phyloP scores from a whole-genome alignment of 2,888 invertebrate species.

The Artemia sinica region DNA sequence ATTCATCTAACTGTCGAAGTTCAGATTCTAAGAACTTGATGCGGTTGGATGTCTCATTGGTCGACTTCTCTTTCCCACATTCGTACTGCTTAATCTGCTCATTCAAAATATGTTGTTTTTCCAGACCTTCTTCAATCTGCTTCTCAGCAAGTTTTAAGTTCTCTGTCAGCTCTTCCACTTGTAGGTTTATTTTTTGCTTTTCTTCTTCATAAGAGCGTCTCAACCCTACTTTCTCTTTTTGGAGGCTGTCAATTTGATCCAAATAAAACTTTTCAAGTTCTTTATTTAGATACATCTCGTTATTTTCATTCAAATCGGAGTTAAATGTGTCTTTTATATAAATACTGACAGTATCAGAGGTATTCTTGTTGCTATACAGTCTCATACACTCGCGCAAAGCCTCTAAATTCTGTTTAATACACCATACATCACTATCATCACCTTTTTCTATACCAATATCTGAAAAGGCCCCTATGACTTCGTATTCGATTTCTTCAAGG shows the following conservation, averaged over 20 bases:
- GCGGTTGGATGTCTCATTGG: neutral
- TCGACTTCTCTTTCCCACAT: neutral
- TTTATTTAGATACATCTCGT: neutral
- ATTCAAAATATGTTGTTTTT: neutral
- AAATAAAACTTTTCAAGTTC: slow-evolving; percentile 45
- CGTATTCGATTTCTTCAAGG: neutral
- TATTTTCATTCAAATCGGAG: neutral
- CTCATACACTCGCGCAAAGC: slow-evolving; percentile 3
- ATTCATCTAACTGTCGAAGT: slow-evolving; percentile 3
- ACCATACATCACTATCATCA: slow-evolving; percentile 6
- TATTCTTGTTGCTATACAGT: neutral
- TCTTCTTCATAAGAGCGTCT: slow-evolving; percentile 9
- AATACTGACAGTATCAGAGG: neutral
- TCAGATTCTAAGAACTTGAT: slow-evolving; percentile 10
- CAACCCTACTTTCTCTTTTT: slow-evolving; percentile 40
- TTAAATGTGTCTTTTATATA: neutral
- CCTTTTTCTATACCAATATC: neutral
- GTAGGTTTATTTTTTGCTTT: neutral
- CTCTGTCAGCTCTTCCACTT: neutral
- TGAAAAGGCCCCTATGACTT: neutral
- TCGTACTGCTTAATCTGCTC: neutral
- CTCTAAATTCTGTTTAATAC: neutral
- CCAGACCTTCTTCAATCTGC: slow-evolving; percentile 6
- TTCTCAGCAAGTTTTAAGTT: neutral
- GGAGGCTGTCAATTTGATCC: slow-evolving; percentile 44